phyloP scores from a whole-genome alignment of 1,140 invertebrate genomes.

The Chymomyza costata region DNA sequence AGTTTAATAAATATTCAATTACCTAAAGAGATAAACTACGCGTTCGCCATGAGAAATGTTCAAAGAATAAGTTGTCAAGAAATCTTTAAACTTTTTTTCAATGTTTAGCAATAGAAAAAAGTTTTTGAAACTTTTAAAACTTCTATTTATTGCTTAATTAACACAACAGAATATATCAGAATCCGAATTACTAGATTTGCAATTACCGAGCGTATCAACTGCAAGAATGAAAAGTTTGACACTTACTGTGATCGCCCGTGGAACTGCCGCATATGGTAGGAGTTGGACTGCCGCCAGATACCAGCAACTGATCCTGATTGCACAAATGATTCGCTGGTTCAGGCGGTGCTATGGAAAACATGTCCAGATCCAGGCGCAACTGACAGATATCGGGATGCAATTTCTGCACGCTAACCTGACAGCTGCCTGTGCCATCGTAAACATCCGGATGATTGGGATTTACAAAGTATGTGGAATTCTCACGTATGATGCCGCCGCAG shows the following conservation, averaged over 20 bases:
- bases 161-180: too few relatives aligned
- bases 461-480: slow-evolving; percentile 90
- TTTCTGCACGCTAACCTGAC: slow-evolving; percentile 88
- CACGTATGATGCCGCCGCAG: slow-evolving; percentile 84
- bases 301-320: slow-evolving; percentile 88
- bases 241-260: slow-evolving; percentile 89
- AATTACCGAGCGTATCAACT: too few relatives aligned
- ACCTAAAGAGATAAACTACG: too few relatives aligned
- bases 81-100: too few relatives aligned
- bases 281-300: slow-evolving; percentile 87
- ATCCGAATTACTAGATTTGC: too few relatives aligned
- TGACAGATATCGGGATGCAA: slow-evolving; percentile 86
- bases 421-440: slow-evolving; percentile 86
- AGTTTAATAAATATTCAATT: too few relatives aligned
- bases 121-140: too few relatives aligned
- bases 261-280: slow-evolving; percentile 88
- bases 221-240: slow-evolving; percentile 3
- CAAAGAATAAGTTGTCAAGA: too few relatives aligned
- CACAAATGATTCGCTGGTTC: slow-evolving; percentile 86
- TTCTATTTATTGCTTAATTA: too few relatives aligned
- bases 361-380: slow-evolving; percentile 87
- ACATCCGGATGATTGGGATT: slow-evolving; percentile 85
- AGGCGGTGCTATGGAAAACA: slow-evolving; percentile 83
- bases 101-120: too few relatives aligned
- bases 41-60: too few relatives aligned